phyloP scores from a whole-genome alignment of 2,888 invertebrate species.

The Mycalesis mineus region DNA sequence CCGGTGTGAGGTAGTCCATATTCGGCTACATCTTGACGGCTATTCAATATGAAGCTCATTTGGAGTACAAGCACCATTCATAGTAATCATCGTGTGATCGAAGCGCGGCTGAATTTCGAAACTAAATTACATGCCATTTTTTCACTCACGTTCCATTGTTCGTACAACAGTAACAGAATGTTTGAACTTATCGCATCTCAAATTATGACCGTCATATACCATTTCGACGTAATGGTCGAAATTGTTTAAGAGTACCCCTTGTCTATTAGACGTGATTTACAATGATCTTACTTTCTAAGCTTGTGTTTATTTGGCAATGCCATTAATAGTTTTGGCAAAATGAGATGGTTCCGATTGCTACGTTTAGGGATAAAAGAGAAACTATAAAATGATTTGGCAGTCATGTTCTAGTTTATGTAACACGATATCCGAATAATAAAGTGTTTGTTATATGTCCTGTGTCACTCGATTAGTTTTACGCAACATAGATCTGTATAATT shows the following conservation, averaged over 20 bases:
- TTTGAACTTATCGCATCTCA: conserved; percentile 51
- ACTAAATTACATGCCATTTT: conserved; percentile 55
- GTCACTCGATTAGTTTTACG: neutral
- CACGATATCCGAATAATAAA: neutral
- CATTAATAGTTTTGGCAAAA: conserved; percentile 31
- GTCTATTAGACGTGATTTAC: conserved; percentile 34
- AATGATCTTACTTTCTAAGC: conserved; percentile 45
- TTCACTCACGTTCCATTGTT: conserved; percentile 53
- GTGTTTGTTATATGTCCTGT: neutral
- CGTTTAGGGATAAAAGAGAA: conserved; percentile 6
- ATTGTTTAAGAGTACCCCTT: conserved; percentile 40
- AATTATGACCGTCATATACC: conserved; percentile 50
- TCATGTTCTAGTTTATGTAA: neutral
- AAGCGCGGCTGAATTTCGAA: conserved; percentile 26
- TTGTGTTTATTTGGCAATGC: conserved; percentile 39
- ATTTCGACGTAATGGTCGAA: conserved; percentile 50
- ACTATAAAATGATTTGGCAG: conserved; percentile 4
- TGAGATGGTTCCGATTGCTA: conserved; percentile 10
- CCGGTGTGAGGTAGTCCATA: conserved; percentile 18
- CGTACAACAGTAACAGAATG: conserved; percentile 40
- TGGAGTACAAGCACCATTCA: conserved; percentile 30
- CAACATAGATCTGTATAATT: neutral
- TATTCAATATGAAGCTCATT: conserved; percentile 12
- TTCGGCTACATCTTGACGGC: neutral
- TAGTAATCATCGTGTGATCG: conserved; percentile 39